Evolutionary conservation across 2,113 vertebrate genomes (phyloP), one percentile per base, ranked within the genome.

Genomic region (Rynchops niger): DNA sequence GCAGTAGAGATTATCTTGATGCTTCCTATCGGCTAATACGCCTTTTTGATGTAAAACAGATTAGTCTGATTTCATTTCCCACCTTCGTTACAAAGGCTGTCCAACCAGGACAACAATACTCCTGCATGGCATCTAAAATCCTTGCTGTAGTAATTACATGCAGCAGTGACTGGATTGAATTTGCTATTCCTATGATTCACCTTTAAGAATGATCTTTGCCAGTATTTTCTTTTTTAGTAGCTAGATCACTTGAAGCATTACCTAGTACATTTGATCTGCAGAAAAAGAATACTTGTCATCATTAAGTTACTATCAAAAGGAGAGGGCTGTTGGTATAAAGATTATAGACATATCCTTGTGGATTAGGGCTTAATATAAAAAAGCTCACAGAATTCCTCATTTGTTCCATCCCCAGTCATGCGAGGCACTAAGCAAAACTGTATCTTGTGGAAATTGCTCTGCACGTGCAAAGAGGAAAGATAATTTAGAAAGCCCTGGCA

Each of bases 11-110:
- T 89, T 93, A 85, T 82, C 66, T 65, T 65, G 70, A 79, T 91
- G 83, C 38, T 89, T 96, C 63, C 53, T 92, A 77, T 77, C 0
- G 0, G 65, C 49, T 87, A 65, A 85, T 50, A 49, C 11, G 9
- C 19, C 12, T 90, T 97, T 93, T 76, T 85, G 70, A 93, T 77
- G 32, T 50, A 65, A 91, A 81, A 45, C 42, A 91, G 78, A 73
- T 94, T 77, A 72, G 15, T 59, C 38, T 88, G 85, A 72, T 93
- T 88, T 95, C 13, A 88, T 94, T 96, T 91, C 61, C 52, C 73
- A 85, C 38, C 84, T 88, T 77, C 62, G 45, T 76, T 53, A 66
- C 62, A 58, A 73, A 3, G 6, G 58, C 49, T 62, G 49, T 53
- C 45, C 49, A 69, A 21, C 49, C 53, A 86, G 45, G 58, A 91